phyloP scores from a whole-genome alignment of 2,797 vertebrate species.

The Poeciliopsis presidionis region DNA sequence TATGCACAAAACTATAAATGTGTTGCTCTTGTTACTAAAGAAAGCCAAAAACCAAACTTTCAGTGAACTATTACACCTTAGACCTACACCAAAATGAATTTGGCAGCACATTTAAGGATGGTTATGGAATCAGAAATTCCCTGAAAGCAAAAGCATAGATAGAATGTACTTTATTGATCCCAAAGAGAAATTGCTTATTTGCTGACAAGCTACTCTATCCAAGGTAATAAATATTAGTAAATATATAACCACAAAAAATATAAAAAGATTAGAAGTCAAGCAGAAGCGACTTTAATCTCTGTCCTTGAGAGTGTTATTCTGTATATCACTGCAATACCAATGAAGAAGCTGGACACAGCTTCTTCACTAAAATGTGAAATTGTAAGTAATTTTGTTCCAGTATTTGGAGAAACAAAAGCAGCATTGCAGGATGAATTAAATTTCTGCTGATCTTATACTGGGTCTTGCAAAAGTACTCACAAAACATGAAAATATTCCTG shows the following conservation, averaged over 20 bases:
- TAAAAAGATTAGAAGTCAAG: too few species aligned
- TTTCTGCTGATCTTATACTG: not conserved
- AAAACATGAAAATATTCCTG: not conserved
- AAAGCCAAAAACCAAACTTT: not conserved
- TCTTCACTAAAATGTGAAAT: too few species aligned
- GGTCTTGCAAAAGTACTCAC: not conserved
- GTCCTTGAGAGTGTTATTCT: too few species aligned
- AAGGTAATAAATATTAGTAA: too few species aligned
- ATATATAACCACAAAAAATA: not conserved
- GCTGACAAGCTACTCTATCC: too few species aligned
- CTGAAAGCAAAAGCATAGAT: not conserved
- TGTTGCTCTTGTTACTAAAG: not conserved
- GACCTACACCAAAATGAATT: not conserved
- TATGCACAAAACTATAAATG: not conserved
- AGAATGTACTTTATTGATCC: too few species aligned
- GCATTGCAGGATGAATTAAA: not conserved
- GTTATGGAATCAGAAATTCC: not conserved
- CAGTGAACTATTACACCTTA: not conserved
- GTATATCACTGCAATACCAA: too few species aligned
- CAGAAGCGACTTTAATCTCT: too few species aligned
- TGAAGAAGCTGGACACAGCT: too few species aligned
- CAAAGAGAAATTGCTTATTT: too few species aligned
- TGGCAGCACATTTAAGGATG: not conserved
- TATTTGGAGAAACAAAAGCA: not conserved
- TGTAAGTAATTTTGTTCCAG: too few species aligned